Evolutionary conservation across 2,888 invertebrate genomes (phyloP), one percentile per base, ranked within the genome.

Genomic region (Napeogenes inachia): DNA sequence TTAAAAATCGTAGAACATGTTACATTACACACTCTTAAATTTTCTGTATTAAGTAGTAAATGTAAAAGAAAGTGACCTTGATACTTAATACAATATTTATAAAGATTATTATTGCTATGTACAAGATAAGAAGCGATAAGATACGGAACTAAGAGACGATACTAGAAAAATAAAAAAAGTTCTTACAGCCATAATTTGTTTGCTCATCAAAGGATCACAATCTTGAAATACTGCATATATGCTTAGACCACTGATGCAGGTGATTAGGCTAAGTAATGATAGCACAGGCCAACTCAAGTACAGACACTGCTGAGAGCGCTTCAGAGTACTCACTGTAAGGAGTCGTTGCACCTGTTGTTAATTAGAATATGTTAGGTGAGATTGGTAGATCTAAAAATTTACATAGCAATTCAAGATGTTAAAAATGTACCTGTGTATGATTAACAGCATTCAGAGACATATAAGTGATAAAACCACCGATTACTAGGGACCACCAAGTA

Each of bases 221-320:
- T 93, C 84, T 59, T 91, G 92, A 79, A 97, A 98, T 68, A 94
- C 94, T 13, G 96, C 96, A 78, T 94, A 98, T 71, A 98, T 95
- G 2, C 95, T 94, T 12, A 98, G 83, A 0, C 98, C 98, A 60
- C 95, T 93, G 69, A 94, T 92, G 61, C 93, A 94, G 0, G 97
- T 97, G 65, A 92, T 91, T 0, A 96, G 71, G 71, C 96, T 96
- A 0, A 97, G 89, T 0, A 93, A 71, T 0, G 93, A 92, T 8
- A 97, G 89, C 64, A 97, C 95, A 0, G 97, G 97, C 93, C 95
- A 94, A 73, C 94, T 95, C 84, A 94, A 89, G 95, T 96, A 96
- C 4, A 97, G 81, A 4, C 97, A 94, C 63, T 81, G 86, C 73
- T 94, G 95, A 0, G 96, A 94, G 0, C 93, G 90, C 64, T 92